Evolutionary conservation across 2,888 invertebrate genomes (phyloP).

Genomic region (Pecten maximus): DNA sequence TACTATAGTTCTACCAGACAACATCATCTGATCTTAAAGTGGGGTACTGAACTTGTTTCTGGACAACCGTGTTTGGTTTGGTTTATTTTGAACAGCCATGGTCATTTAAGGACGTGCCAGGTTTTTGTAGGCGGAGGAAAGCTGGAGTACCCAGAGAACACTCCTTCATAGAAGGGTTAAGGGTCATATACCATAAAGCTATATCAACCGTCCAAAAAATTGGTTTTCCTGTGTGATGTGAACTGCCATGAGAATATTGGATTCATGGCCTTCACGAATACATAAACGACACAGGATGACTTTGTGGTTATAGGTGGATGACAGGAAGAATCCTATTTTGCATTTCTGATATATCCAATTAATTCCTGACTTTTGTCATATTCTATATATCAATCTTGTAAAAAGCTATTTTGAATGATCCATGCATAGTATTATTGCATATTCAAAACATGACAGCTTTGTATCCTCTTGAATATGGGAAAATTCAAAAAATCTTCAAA

Average conservation of each 20-base stretch:
- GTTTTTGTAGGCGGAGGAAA: no score
- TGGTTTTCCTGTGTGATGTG: neutral
- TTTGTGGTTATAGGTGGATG: neutral
- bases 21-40: no score
- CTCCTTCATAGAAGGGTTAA: no score
- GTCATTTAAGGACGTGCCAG: no score
- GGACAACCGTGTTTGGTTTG: no score
- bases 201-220: no score
- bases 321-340: neutral
- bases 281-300: neutral
- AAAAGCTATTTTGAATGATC: neutral
- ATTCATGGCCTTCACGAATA: neutral
- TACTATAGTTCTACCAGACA: no score
- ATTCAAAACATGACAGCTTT: neutral
- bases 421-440: neutral
- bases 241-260: neutral
- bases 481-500: neutral
- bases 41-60: no score
- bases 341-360: neutral
- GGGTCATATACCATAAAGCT: no score
- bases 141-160: no score
- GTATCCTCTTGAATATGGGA: neutral
- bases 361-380: neutral
- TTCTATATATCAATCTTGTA: neutral
- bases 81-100: no score